Percentiles rank a stretch among this genome's conserved stretches.
Evolutionary conservation across 2,888 invertebrate species (phyloP).

Genomic region (Mesodorylaimus sp.): DNA sequence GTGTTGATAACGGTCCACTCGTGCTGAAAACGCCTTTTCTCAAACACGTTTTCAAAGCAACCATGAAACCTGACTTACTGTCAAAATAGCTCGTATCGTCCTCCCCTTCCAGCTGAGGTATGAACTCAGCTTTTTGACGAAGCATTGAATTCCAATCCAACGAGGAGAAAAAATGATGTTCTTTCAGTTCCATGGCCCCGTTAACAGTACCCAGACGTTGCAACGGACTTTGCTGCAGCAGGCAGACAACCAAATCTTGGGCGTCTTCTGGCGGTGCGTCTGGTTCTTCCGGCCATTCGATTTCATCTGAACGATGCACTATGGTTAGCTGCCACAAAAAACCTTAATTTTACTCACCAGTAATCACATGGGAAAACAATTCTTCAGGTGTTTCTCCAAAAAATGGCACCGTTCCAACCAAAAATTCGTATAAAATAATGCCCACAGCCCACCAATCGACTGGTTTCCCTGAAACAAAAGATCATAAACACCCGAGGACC

Average conservation of each 20-base stretch:
- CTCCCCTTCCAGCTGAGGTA: slow-evolving; percentile 82
- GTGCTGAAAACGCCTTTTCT: too few relatives aligned
- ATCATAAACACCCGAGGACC: too few relatives aligned
- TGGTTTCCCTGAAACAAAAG: slow-evolving; percentile 48
- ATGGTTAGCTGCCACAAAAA: too few relatives aligned
- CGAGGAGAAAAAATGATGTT: slow-evolving; percentile 75
- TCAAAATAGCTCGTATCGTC: slow-evolving; percentile 99
- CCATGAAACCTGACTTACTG: too few relatives aligned
- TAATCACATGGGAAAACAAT: slow-evolving; percentile 89
- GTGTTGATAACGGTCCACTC: slow-evolving; percentile 48
- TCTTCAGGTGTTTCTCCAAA: slow-evolving; percentile 97
- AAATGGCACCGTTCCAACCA: slow-evolving; percentile 92
- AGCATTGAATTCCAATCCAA: slow-evolving; percentile 90
- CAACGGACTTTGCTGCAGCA: slow-evolving; percentile 76
- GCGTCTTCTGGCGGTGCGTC: slow-evolving; percentile 79
- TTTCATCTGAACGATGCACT: too few relatives aligned
- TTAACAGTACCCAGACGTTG: slow-evolving; percentile 55
- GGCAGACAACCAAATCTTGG: slow-evolving; percentile 66
- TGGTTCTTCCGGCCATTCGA: slow-evolving; percentile 92
- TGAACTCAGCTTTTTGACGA: slow-evolving; percentile 92
- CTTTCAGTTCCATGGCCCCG: slow-evolving; percentile 64
- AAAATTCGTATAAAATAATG: slow-evolving; percentile 81
- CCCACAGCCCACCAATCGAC: slow-evolving; percentile 99
- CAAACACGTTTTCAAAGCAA: too few relatives aligned
- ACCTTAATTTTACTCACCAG: too few relatives aligned